Evolutionary conservation across 2,888 invertebrate genomes (phyloP).

Genomic region (Syrphus vitripennis): DNA sequence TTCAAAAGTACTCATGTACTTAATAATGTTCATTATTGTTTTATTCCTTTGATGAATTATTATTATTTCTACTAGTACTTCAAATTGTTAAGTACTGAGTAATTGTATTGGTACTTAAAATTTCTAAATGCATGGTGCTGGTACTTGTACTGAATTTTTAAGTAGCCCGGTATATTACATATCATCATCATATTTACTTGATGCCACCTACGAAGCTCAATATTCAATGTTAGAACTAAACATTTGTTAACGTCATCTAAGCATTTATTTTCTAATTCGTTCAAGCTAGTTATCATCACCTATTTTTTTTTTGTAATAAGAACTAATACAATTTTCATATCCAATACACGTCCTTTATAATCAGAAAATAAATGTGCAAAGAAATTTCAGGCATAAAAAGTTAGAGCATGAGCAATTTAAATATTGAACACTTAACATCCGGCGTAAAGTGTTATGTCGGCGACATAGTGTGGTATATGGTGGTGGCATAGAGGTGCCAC

Average conservation of each 20-base stretch:
- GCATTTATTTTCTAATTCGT: not conserved
- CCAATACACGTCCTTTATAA: slow-evolving; percentile 17
- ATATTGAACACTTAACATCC: slow-evolving; percentile 67
- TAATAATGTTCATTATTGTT: too few species aligned
- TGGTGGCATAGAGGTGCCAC: slow-evolving; percentile 26
- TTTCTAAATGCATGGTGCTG: too few species aligned
- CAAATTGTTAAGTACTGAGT: too few species aligned
- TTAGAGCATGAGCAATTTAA: slow-evolving; percentile 55
- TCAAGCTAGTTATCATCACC: not conserved
- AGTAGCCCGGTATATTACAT: too few species aligned
- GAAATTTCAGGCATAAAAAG: not conserved
- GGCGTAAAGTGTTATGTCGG: slow-evolving; percentile 41
- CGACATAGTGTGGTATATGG: not conserved
- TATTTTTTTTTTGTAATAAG: not conserved
- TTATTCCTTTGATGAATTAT: too few species aligned
- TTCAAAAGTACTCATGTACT: too few species aligned
- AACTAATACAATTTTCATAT: not conserved
- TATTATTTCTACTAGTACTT: too few species aligned
- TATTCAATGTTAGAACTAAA: too few species aligned
- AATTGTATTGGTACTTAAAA: too few species aligned
- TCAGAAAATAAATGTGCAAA: not conserved
- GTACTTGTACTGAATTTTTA: too few species aligned
- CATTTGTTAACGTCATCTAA: not conserved
- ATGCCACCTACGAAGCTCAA: too few species aligned
- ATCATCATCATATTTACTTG: too few species aligned